Evolutionary conservation across 2,113 vertebrate species (phyloP), one percentile per base, ranked within the genome.

Genomic region (Craseonycteris thonglongyai): DNA sequence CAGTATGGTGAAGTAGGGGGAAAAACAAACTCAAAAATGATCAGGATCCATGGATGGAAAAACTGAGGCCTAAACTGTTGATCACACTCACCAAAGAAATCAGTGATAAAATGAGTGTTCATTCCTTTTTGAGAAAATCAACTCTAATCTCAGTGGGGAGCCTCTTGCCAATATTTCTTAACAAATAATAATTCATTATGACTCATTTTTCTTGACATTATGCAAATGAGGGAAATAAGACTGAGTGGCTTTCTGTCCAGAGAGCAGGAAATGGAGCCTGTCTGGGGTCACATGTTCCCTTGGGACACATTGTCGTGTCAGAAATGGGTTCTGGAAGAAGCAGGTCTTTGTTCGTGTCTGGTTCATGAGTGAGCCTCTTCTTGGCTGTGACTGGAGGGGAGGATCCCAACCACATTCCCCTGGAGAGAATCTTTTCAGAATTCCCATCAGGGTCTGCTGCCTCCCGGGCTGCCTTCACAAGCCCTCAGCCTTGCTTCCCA

Each of bases 181-280:
- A 90, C 96, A 96, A 95, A 90, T 84, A 87, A 91, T 84, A 68
- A 13, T 95, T 93, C 80, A 71, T 42, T 21, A 79, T 96, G 94
- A 93, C 71, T 97, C 96, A 96, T 95, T 96, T 96, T 90, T 95
- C 92, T 95, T 84, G 90, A 83, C 94, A 93, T 93, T 88, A 97
- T 97, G 96, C 81, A 97, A 96, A 95, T 87, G 80, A 96, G 85
- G 54, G 66, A 47, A 90, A 58, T 51, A 71, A 96, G 90, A 96
- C 93, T 96, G 95, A 97, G 95, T 45, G 79, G 87, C 61, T 88
- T 97, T 97, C 95, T 97, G 95, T 97, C 79, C 91, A n/a, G 83
- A 92, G 71, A 94, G 80, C 84, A 97, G 96, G 97, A 97, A 96
- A 72, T 93, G 95, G 90, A 92, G 92, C 33, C 79, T 83, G 93